A percentile compares a stretch with the other conserved stretches of the same genome.
Evolutionary conservation across 2,113 vertebrate genomes (phyloP).

Genomic region (Nyctibius bracteatus): DNA sequence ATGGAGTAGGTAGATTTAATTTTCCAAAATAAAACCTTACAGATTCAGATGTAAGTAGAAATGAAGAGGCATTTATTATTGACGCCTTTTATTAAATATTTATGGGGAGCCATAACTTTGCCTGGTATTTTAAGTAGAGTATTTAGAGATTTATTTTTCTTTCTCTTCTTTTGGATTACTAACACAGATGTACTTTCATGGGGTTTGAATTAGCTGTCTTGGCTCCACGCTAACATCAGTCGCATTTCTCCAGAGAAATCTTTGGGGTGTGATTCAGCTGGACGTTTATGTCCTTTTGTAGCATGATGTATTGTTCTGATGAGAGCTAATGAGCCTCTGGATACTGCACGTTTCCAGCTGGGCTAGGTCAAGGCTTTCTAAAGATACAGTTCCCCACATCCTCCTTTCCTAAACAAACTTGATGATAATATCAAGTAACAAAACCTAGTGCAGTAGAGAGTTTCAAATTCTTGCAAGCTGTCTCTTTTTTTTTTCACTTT

Average conservation of each 20-base stretch:
- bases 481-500: not conserved
- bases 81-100: constrained; percentile 25
- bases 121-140: not conserved
- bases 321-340: not conserved
- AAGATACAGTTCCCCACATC: not conserved
- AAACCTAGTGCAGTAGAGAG: not conserved
- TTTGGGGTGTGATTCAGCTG: not conserved
- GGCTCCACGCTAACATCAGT: not conserved
- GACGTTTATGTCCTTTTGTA: not conserved
- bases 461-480: not conserved
- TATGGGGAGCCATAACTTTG: not conserved
- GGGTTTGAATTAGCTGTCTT: not conserved
- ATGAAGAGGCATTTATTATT: constrained; percentile 39
- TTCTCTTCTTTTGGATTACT: not conserved
- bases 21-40: not conserved
- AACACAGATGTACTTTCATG: not conserved
- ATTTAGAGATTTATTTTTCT: constrained; percentile 22
- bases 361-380: not conserved
- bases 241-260: not conserved
- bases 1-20: not conserved
- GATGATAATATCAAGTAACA: not conserved
- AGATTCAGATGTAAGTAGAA: not conserved
- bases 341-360: not conserved
- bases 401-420: not conserved
- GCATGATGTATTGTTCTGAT: not conserved